phyloP scores from a whole-genome alignment of 2,113 vertebrate species.

The Microcebus jonahi region DNA sequence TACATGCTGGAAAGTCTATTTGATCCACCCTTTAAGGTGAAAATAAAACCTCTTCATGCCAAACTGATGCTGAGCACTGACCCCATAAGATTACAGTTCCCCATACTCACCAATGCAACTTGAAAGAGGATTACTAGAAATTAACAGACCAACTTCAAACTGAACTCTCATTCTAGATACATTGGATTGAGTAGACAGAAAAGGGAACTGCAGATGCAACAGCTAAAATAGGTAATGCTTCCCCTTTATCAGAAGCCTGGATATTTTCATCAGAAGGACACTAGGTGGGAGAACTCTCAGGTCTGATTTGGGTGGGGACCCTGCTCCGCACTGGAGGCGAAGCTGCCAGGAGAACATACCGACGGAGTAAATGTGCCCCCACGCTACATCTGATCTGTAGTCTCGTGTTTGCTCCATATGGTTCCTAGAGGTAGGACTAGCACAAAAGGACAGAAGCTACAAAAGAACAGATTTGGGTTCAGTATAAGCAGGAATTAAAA shows the following conservation, averaged over 20 bases:
- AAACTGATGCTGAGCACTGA: not conserved
- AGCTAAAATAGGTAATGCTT: not conserved
- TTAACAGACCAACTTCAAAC: not conserved
- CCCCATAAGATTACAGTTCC: not conserved
- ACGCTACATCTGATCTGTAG: not conserved
- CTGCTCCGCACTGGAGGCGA: not conserved
- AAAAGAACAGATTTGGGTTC: not conserved
- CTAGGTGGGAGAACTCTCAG: not conserved
- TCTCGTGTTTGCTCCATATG: not conserved
- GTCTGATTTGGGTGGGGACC: not conserved
- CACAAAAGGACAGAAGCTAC: not conserved
- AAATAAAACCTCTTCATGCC: not conserved
- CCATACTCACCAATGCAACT: not conserved
- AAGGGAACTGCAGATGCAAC: rapidly evolving
- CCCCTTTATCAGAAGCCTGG: not conserved
- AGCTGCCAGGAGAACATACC: not conserved
- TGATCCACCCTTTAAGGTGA: not conserved
- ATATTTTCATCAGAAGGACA: not conserved
- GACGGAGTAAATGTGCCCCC: not conserved
- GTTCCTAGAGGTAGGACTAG: not conserved
- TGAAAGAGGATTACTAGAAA: not conserved
- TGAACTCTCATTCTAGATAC: not conserved
- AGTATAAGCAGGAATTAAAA: not conserved
- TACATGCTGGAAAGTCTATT: not conserved
- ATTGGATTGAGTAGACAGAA: slow-evolving; percentile 21